These are phyloP conservation scores for Exocentrus adspersus DNA, from an alignment of 2,888 invertebrate species.

Conservation along the genomic window DNA sequence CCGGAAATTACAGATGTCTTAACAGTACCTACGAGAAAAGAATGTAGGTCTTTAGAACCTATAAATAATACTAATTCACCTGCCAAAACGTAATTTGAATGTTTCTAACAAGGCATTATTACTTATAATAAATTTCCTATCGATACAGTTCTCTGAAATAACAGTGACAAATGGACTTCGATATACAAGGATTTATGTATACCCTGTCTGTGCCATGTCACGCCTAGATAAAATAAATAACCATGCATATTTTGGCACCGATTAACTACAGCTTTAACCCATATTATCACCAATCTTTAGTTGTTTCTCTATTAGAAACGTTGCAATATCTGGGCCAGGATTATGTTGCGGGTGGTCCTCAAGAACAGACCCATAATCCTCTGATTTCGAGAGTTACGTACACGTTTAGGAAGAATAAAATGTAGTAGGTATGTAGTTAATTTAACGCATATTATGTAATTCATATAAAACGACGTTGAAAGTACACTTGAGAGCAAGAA, in stretches of 20 bases:
- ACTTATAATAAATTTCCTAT: slow-evolving; percentile 25
- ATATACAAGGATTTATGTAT: slow-evolving; percentile 27
- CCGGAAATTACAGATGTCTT: too few species aligned
- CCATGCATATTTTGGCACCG: slow-evolving; percentile 29
- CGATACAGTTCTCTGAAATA: slow-evolving; percentile 15
- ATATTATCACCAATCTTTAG: slow-evolving; percentile 21
- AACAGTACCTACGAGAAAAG: too few species aligned
- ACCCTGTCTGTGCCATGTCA: slow-evolving; percentile 23
- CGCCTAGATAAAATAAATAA: slow-evolving; percentile 29
- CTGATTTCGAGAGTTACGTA: too few species aligned
- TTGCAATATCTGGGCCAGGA: slow-evolving; percentile 26
- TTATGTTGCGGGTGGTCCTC: slow-evolving; percentile 26
- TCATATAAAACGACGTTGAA: too few species aligned
- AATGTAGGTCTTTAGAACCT: background rate
- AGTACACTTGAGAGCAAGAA: too few species aligned
- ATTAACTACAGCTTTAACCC: slow-evolving; percentile 23
- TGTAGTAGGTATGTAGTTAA: background rate
- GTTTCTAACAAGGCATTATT: slow-evolving; percentile 19
- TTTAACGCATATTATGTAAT: too few species aligned
- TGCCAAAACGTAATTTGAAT: slow-evolving; percentile 21
- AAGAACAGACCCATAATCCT: slow-evolving; percentile 5
- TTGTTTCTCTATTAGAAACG: slow-evolving; percentile 21
- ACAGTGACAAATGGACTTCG: slow-evolving; percentile 28
- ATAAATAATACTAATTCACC: slow-evolving; percentile 22
- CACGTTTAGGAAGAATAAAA: background rate